These are phyloP conservation scores for Triplophysa siluroides DNA, from an alignment of 2,113 vertebrate species.

Conservation along the genomic window DNA sequence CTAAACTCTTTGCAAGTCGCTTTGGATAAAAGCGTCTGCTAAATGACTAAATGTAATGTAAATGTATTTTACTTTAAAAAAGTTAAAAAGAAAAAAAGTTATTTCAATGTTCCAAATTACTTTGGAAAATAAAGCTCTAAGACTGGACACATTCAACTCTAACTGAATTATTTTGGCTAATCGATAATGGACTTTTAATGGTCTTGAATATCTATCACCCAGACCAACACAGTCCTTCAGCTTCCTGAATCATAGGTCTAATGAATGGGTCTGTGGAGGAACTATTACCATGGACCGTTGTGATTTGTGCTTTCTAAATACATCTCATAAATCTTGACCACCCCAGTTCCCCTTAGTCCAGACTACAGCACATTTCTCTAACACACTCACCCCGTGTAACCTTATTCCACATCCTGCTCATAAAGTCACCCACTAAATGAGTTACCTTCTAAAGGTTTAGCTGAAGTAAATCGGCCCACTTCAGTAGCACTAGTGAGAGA, in stretches of 20 bases:
- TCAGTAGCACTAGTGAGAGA: slow-evolving; percentile 28
- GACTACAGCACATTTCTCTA: slow-evolving; percentile 22
- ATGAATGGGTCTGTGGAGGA: slow-evolving; percentile 29
- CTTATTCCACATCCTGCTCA: slow-evolving; percentile 10
- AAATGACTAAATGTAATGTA: too few species aligned
- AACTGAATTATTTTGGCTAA: background rate
- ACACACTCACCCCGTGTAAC: slow-evolving; percentile 20
- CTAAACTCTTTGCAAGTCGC: too few species aligned
- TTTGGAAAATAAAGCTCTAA: slow-evolving; percentile 1
- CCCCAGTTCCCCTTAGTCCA: slow-evolving; percentile 17
- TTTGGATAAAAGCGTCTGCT: too few species aligned
- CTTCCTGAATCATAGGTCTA: slow-evolving; percentile 24
- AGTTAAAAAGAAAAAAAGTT: too few species aligned
- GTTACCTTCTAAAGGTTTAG: slow-evolving; percentile 18
- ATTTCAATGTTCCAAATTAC: background rate
- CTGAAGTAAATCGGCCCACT: slow-evolving; percentile 1
- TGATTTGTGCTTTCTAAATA: slow-evolving; percentile 52
- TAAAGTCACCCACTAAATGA: slow-evolving; percentile 23
- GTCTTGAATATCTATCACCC: slow-evolving; percentile 11
- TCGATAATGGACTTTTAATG: slow-evolving; percentile 28
- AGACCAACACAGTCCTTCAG: background rate
- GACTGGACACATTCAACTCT: background rate
- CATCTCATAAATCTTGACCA: slow-evolving; percentile 52
- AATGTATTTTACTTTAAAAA: too few species aligned
- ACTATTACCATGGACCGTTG: slow-evolving; percentile 46